Evolutionary conservation across 2,113 vertebrate species (phyloP), one percentile per base, ranked within the genome.

Genomic region (Clarias macrocephalus): DNA sequence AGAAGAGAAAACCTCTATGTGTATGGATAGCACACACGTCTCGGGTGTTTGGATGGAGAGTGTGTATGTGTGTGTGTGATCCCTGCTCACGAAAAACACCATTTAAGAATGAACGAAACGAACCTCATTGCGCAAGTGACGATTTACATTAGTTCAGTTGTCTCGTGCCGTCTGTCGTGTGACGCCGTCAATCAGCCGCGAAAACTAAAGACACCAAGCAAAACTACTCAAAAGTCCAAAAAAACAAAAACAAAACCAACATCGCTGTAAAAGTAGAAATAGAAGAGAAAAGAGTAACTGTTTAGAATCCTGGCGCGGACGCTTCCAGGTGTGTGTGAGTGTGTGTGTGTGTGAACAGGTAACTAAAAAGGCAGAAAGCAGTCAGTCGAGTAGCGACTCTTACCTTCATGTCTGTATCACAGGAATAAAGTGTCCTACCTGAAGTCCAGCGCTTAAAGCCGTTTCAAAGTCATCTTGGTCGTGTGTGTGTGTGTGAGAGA

Each of bases 401-500:
- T 56, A 5, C 65, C 48, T 56, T 60, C 30, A 75, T 73, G 30
- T 59, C 30, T n/a, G 3, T 48, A n/a, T 82, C 5, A 33, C 42
- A 18, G 48, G 52, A 68, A 25, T 33, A 87, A 52, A 76, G 18
- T 7, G 12, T 9, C 86, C 56, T 75, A 88, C 89, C 87, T 88
- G 72, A 77, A 9, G 12, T 81, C 30, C 33, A 68, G 66, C 25
- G 19, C 37, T 88, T 88, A 88, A 75, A 79, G 73, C 57, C 52
- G 21, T 23, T 21, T n/a, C 18, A 25, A 59, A 33, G 70, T 37
- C 89, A 90, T 90, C 23, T 19, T 85, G 13, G n/a, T 37, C 8
- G 4, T 2, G 3, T 11, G 48, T 57, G 65, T 70, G 83, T 70
- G 65, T 72, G 65, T 56, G 83, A 11, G 57, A 52, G 57, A 12